Percentiles rank a stretch among this genome's conserved stretches.
phyloP scores from a whole-genome alignment of 1,140 invertebrate genomes.

The Cotesia vestalis region DNA sequence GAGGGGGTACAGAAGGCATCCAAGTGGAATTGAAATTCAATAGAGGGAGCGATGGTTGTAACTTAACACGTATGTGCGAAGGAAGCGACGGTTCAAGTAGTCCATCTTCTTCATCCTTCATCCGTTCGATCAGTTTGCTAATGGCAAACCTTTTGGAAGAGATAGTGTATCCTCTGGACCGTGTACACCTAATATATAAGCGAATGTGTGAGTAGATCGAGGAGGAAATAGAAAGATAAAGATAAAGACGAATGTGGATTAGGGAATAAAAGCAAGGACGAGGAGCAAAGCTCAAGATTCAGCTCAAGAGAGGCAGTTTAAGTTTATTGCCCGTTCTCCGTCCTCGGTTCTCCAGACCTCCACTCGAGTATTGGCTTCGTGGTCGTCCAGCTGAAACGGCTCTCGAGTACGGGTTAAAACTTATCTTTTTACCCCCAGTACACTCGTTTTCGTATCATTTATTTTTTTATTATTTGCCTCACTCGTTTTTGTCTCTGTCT shows the following conservation, averaged over 20 bases:
- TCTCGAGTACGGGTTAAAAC: conserved; percentile 28
- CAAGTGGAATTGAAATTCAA: conserved; percentile 54
- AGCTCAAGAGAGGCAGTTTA: conserved; percentile 30
- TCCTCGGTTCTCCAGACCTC: conserved; percentile 25
- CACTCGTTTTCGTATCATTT: neutral
- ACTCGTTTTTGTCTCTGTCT: neutral
- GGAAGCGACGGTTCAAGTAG: conserved; percentile 4
- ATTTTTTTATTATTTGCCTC: too few relatives aligned
- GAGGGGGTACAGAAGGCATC: conserved; percentile 3
- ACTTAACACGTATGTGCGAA: conserved; percentile 38
- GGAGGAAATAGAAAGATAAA: conserved; percentile 12
- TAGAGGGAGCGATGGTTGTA: conserved; percentile 36
- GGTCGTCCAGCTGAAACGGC: conserved; percentile 47
- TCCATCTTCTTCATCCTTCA: conserved; percentile 2
- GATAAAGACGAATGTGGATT: conserved; percentile 33
- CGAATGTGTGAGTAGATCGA: neutral
- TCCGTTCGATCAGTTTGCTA: conserved; percentile 18
- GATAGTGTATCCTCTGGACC: conserved; percentile 9
- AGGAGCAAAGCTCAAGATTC: too few relatives aligned
- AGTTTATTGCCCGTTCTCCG: conserved; percentile 48
- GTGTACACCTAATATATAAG: neutral
- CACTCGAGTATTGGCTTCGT: conserved; percentile 47
- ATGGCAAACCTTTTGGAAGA: conserved; percentile 14
- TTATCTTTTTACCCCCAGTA: neutral
- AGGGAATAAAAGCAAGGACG: conserved; percentile 27